These are phyloP conservation scores for Gnatocerus cornutus DNA, from an alignment of 2,888 invertebrate genomes.

Conservation along the genomic window DNA sequence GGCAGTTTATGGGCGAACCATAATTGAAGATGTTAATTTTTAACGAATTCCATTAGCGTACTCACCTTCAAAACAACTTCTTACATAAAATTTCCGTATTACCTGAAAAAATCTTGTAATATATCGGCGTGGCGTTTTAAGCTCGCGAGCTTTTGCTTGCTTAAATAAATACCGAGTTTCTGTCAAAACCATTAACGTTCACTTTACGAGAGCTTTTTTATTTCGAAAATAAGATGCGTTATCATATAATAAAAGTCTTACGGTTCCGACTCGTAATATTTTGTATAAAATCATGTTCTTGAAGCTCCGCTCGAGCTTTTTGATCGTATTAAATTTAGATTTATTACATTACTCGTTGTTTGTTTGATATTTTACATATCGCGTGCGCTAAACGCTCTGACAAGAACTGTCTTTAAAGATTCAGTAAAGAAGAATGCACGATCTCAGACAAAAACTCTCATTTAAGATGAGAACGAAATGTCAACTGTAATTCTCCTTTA, in stretches of 20 bases:
- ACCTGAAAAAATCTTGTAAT: slow-evolving; percentile 6
- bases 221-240: slow-evolving; percentile 27
- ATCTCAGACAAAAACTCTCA: slow-evolving; percentile 1
- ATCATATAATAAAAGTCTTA: slow-evolving; percentile 33
- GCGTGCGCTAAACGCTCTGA: background rate
- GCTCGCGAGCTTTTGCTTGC: slow-evolving; percentile 7
- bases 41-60: slow-evolving; percentile 22
- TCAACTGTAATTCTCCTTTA: slow-evolving; percentile 17
- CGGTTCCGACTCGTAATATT: slow-evolving; percentile 21
- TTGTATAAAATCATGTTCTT: slow-evolving; percentile 22
- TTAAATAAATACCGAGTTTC: slow-evolving; percentile 28
- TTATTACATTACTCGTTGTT: slow-evolving; percentile 6
- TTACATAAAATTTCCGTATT: background rate
- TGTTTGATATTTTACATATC: slow-evolving; percentile 3
- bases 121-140: slow-evolving; percentile 4
- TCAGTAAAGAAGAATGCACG: slow-evolving; percentile 3
- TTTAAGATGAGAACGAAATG: slow-evolving; percentile 13
- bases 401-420: background rate
- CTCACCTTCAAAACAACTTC: background rate
- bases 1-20: slow-evolving; percentile 15
- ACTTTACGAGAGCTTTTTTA: slow-evolving; percentile 28
- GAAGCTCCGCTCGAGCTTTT: slow-evolving; percentile 20
- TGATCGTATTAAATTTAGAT: slow-evolving; percentile 25
- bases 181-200: slow-evolving; percentile 41
- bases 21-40: slow-evolving; percentile 34